Percentiles rank a stretch among this genome's conserved stretches.
These are phyloP conservation scores for Dipodomys stephensi DNA, from an alignment of 2,113 vertebrate genomes.

Conservation along the genomic window DNA sequence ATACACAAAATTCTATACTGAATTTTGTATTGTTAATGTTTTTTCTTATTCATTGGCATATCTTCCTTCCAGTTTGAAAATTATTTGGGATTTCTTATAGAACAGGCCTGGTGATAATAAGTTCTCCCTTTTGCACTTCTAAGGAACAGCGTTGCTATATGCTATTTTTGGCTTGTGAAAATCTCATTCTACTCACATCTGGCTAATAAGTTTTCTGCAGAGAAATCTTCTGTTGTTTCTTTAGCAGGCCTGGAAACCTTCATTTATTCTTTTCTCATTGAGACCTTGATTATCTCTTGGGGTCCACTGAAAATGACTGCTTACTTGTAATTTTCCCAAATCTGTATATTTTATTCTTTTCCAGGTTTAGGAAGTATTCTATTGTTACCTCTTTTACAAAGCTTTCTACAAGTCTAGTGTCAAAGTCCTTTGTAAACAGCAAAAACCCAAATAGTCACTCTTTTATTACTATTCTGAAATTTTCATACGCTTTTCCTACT, in stretches of 20 bases:
- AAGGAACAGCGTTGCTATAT: neutral
- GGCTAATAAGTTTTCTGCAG: no score
- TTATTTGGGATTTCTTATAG: neutral
- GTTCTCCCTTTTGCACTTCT: neutral
- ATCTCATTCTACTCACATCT: neutral
- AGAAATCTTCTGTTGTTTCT: neutral
- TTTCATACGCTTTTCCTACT: neutral
- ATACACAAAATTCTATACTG: neutral
- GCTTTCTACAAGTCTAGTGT: neutral
- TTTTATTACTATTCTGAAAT: neutral
- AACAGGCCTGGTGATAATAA: neutral
- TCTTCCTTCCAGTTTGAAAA: neutral
- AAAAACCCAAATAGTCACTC: neutral
- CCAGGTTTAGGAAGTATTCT: neutral
- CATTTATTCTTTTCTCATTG: neutral
- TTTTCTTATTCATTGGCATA: neutral
- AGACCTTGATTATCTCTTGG: neutral
- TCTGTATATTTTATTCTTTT: neutral
- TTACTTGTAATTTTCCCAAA: neutral
- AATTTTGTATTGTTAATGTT: neutral
- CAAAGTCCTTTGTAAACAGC: neutral
- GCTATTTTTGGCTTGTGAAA: neutral
- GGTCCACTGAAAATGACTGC: neutral
- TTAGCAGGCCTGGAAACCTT: neutral
- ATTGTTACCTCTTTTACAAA: neutral